Evolutionary conservation across 2,797 vertebrate species (phyloP).

Genomic region (Phoxinus dragarum): DNA sequence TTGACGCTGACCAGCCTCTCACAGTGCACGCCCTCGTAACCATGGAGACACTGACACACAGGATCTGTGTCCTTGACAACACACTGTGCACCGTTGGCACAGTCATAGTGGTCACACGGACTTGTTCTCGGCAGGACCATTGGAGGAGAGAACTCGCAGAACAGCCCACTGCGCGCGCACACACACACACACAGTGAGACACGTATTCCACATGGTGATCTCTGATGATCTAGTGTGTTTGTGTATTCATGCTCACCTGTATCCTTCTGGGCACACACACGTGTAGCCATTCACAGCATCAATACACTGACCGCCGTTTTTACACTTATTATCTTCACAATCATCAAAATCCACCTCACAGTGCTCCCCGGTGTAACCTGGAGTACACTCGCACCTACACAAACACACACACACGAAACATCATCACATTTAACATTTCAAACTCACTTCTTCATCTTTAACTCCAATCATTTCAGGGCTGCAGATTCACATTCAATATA

Average conservation of each 20-base stretch:
- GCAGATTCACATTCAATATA: background rate
- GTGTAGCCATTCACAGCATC: slow-evolving; percentile 95
- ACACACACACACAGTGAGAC: background rate
- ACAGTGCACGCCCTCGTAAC: slow-evolving; percentile 92
- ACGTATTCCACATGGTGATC: background rate
- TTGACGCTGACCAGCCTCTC: slow-evolving; percentile 94
- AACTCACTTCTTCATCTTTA: background rate
- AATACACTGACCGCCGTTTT: slow-evolving; percentile 91
- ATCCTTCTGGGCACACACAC: slow-evolving; percentile 91
- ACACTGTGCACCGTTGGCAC: slow-evolving; percentile 93
- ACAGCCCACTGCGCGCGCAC: slow-evolving; percentile 83
- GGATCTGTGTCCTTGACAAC: slow-evolving; percentile 87
- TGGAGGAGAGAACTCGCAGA: slow-evolving; percentile 93
- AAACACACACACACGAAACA: slow-evolving; percentile 37
- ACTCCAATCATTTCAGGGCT: background rate
- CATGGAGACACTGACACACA: slow-evolving; percentile 91
- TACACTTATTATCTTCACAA: slow-evolving; percentile 96
- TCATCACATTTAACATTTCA: background rate
- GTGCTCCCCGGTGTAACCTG: slow-evolving; percentile 91
- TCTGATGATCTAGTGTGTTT: slow-evolving; percentile 16
- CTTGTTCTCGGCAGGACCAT: slow-evolving; percentile 98
- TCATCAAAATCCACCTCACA: slow-evolving; percentile 93
- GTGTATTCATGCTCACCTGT: slow-evolving; percentile 81
- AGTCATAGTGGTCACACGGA: slow-evolving; percentile 94
- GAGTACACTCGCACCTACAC: slow-evolving; percentile 92